Conservation (phyloP, 2,888 invertebrate genomes). For the Orchestes rusci region DNA sequence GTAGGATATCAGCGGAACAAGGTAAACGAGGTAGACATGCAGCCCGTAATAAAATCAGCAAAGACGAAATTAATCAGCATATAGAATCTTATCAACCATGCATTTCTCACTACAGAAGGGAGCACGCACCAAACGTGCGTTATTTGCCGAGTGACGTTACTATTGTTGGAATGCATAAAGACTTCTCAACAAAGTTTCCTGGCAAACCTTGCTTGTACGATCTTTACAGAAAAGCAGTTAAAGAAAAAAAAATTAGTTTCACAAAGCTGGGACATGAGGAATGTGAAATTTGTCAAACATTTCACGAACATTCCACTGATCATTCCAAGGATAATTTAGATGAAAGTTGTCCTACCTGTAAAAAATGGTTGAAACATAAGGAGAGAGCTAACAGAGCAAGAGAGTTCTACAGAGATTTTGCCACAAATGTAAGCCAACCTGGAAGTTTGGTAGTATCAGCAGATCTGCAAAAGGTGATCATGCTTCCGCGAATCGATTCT, state of each 20-base stretch:
- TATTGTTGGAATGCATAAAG: no score
- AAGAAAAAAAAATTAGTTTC: constrained; percentile 7
- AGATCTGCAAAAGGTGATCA: constrained; percentile 5
- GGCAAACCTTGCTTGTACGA: constrained; percentile 6
- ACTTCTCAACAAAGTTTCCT: no score
- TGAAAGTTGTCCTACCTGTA: neutral
- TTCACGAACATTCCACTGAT: neutral
- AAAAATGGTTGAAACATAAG: neutral
- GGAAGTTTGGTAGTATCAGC: neutral
- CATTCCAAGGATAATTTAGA: neutral
- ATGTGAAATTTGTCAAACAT: constrained; percentile 3
- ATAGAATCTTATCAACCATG: no score
- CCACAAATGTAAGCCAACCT: neutral
- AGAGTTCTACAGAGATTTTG: neutral
- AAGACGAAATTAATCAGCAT: no score
- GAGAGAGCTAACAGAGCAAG: neutral
- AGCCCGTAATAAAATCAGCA: no score
- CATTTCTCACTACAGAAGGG: no score
- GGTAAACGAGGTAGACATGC: no score
- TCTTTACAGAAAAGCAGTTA: constrained; percentile 4
- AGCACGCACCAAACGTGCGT: no score
- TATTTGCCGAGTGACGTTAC: no score
- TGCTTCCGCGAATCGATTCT: constrained; percentile 7
- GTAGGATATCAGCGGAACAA: no score
- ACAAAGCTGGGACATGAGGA: constrained; percentile 12